Evolutionary conservation across 23 tunicate genomes (phyloP).

Genomic region (Styela clava): DNA sequence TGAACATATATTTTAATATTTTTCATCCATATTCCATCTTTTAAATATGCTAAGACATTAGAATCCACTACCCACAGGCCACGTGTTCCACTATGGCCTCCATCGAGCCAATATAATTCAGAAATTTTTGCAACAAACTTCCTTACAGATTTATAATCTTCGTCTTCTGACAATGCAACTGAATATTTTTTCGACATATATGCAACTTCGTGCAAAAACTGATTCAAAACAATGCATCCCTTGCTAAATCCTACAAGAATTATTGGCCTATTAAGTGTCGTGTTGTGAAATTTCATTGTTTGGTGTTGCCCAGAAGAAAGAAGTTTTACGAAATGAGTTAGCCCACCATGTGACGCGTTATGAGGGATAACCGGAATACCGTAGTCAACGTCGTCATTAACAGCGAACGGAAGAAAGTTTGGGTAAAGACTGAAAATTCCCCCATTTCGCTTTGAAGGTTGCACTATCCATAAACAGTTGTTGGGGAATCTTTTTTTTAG

Average conservation of each 20-base stretch:
- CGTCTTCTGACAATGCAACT: neutral
- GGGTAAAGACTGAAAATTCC: constrained; percentile 56
- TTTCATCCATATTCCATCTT: constrained; percentile 1
- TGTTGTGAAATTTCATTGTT: neutral
- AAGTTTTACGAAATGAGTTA: constrained; percentile 32
- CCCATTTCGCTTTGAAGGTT: constrained; percentile 60
- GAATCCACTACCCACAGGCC: constrained; percentile 63
- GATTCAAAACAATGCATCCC: constrained; percentile 89
- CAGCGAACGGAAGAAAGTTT: constrained; percentile 56
- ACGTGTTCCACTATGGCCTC: constrained; percentile 86
- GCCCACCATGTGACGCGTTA: constrained; percentile 52
- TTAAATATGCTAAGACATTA: constrained; percentile 23
- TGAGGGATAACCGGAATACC: too few relatives aligned
- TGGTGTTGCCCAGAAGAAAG: constrained; percentile 16
- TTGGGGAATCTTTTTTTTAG: constrained; percentile 45
- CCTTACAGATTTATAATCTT: neutral
- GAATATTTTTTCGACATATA: neutral
- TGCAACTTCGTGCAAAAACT: constrained; percentile 61
- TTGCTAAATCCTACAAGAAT: constrained; percentile 69
- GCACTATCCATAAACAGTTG: constrained; percentile 53
- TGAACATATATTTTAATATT: constrained; percentile 37
- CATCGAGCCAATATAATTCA: constrained; percentile 73
- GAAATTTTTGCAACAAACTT: constrained; percentile 31
- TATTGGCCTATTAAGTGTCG: neutral
- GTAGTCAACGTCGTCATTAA: too few relatives aligned